Evolutionary conservation across 2,113 vertebrate genomes (phyloP).

Genomic region (Cebus imitator): DNA sequence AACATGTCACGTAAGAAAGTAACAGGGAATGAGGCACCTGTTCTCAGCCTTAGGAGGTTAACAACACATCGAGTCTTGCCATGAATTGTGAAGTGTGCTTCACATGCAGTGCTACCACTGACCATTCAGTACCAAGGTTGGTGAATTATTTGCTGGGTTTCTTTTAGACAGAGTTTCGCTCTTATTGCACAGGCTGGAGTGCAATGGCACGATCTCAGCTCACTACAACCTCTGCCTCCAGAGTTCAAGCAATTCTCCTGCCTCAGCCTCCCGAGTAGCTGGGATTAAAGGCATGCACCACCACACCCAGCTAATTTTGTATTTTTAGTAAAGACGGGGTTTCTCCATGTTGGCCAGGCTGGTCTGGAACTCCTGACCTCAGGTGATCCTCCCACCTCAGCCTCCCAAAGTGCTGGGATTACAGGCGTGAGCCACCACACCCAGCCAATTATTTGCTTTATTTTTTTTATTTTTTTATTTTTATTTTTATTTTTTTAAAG

Average conservation of each 20-base stretch:
- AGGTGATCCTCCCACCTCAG: too few species aligned
- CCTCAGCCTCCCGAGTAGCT: too few species aligned
- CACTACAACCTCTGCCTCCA: neutral
- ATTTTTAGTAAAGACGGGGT: too few species aligned
- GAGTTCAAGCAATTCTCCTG: too few species aligned
- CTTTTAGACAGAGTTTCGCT: neutral
- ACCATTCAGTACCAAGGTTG: neutral
- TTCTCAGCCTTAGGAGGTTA: neutral
- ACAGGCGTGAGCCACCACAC: neutral
- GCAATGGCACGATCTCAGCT: neutral
- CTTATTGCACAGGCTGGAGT: neutral
- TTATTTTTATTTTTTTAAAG: too few species aligned
- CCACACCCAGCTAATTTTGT: too few species aligned
- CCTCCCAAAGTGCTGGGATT: neutral
- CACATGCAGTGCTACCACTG: neutral
- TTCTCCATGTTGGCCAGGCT: too few species aligned
- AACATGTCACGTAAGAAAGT: neutral
- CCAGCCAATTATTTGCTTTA: too few species aligned
- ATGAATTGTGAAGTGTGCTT: rapidly evolving
- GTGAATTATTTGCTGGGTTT: neutral
- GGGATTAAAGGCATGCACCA: too few species aligned
- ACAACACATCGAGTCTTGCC: rapidly evolving
- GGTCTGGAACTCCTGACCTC: too few species aligned
- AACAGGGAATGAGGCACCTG: neutral
- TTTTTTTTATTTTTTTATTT: too few species aligned